Evolutionary conservation across 1,140 invertebrate species (phyloP), one percentile per base, ranked within the genome.

Genomic region (Eulimnadia texana): DNA sequence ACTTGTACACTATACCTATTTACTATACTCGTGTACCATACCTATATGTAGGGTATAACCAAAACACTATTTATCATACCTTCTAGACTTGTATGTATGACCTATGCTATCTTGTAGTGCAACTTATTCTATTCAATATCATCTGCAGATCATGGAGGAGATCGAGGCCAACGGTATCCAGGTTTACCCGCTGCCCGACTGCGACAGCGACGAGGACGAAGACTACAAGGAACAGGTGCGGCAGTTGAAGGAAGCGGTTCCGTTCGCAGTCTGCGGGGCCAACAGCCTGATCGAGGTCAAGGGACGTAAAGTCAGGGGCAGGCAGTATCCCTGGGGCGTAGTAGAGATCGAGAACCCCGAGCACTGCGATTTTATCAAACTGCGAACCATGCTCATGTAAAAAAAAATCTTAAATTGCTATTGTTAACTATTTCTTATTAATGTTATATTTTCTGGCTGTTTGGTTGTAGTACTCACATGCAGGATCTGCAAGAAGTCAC

Each of bases 321-420:
- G 95, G 3, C 86, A 95, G 70, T 98, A 98, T 76, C 93, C 94
- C 0, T 99, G 95, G 95, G 96, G 96, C 19, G 85, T 95, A 47
- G 94, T 98, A 2, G 94, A 98, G 80, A 93, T 99, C 63, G 95
- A 99, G 74, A 98, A 98, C 74, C 85, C 94, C 3, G 86, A 89
- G 65, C 94, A 98, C 74, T 96, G 93, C 69, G 96, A 99, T 75
- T 99, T 99, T 73, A 86, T 92, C 28, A 94, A 96, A 71, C 76
- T 99, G 52, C 80, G 93, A 64, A 96, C 93, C 64, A 96, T 99
- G 85, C 76, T 99, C 50, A 97, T 98, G 62, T 63, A 63, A 63
- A 10, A 16, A n/a, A n/a, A n/a, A n/a, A n/a, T n/a, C n/a, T n/a
- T n/a, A 22, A 1, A 3, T 50, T 20, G n/a, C 49, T 20, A n/a